These are phyloP conservation scores for Erpornis zantholeuca DNA, from an alignment of 2,113 vertebrate species.

Conservation along the genomic window DNA sequence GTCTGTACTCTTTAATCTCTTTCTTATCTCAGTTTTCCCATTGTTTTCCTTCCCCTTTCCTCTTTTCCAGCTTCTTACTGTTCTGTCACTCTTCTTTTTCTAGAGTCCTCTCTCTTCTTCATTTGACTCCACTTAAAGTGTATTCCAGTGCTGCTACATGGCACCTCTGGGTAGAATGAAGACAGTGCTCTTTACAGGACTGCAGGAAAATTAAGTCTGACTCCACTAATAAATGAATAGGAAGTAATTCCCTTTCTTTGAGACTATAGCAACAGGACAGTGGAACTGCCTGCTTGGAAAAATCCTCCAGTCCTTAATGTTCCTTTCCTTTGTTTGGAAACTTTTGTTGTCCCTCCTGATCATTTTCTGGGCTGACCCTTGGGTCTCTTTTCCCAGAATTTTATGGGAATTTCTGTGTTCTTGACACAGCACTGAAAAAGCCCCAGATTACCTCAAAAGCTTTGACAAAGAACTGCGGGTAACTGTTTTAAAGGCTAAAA, in stretches of 20 bases:
- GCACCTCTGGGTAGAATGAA: neutral
- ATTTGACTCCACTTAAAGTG: neutral
- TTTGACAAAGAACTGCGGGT: neutral
- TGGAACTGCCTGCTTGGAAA: neutral
- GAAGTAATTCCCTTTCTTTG: neutral
- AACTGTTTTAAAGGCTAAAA: neutral
- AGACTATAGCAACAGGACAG: neutral
- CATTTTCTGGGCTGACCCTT: neutral
- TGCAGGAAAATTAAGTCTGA: neutral
- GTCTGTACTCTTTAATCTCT: neutral
- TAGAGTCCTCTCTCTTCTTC: neutral
- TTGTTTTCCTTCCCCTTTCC: fast-evolving
- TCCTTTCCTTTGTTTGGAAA: neutral
- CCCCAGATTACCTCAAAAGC: neutral
- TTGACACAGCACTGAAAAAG: neutral
- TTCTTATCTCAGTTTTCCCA: neutral
- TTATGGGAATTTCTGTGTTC: neutral
- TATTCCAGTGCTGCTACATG: neutral
- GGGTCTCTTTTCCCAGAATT: neutral
- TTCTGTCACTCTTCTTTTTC: neutral
- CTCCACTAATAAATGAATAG: neutral
- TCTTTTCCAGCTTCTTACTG: neutral
- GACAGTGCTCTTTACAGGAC: neutral
- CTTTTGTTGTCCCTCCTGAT: neutral
- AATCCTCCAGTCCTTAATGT: neutral